Evolutionary conservation across 2,888 invertebrate genomes (phyloP).

Genomic region (Hecatera dysodea): DNA sequence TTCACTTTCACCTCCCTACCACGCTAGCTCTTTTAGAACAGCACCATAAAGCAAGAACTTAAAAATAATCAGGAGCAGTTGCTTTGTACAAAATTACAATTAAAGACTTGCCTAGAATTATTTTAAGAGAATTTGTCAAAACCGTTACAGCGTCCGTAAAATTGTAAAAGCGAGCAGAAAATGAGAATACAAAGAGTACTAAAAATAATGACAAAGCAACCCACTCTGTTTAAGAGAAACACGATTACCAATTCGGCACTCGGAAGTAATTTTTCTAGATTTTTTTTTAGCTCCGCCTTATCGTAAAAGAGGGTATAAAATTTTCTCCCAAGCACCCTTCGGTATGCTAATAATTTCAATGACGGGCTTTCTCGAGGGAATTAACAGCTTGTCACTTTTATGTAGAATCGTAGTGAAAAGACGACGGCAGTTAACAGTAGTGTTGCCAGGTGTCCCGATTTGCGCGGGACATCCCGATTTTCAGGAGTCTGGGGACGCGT

Average conservation of each 20-base stretch:
- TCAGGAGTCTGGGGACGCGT: no score
- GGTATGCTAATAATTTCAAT: constrained; percentile 58
- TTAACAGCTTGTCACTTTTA: constrained; percentile 55
- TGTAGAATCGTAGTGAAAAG: constrained; percentile 37
- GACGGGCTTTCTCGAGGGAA: constrained; percentile 23
- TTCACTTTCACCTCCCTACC: no score
- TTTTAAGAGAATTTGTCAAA: not conserved
- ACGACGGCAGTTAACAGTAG: constrained; percentile 18
- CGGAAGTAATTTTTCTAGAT: constrained; percentile 21
- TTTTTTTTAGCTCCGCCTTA: constrained; percentile 17
- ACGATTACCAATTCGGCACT: constrained; percentile 25
- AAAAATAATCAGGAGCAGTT: not conserved
- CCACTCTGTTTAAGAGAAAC: constrained; percentile 10
- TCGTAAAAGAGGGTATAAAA: constrained; percentile 44
- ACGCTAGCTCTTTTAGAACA: no score
- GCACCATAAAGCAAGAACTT: not conserved
- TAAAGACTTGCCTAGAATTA: no score
- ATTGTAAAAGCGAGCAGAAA: not conserved
- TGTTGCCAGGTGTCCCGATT: no score
- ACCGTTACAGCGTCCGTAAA: not conserved
- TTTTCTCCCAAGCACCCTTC: constrained; percentile 30
- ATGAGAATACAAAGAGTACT: constrained; percentile 3
- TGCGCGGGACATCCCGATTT: no score
- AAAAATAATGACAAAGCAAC: constrained; percentile 21
- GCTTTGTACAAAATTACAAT: not conserved